These are phyloP conservation scores for Cyprinodon diabolis DNA, from an alignment of 2,797 vertebrate genomes.

Conservation along the genomic window DNA sequence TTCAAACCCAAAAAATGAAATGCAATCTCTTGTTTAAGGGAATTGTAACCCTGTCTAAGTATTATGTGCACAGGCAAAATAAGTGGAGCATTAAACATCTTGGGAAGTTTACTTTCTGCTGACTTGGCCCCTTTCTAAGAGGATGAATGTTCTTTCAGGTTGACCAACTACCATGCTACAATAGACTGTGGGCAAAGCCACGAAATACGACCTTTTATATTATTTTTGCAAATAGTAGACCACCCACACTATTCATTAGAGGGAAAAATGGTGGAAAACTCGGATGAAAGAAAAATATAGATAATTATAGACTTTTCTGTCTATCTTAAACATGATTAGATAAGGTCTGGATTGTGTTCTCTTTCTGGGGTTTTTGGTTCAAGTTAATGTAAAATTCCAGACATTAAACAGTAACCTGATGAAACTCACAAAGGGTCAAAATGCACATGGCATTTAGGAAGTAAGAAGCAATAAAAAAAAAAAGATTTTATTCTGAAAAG, in stretches of 20 bases:
- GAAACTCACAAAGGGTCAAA: slow-evolving; percentile 37
- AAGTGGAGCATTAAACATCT: slow-evolving; percentile 41
- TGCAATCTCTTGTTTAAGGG: not conserved
- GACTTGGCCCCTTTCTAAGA: slow-evolving; percentile 64
- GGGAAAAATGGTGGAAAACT: slow-evolving; percentile 52
- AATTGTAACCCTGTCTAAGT: slow-evolving; percentile 14
- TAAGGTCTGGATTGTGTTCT: slow-evolving; percentile 66
- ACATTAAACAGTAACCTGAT: slow-evolving; percentile 36
- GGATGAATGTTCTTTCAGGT: slow-evolving; percentile 61
- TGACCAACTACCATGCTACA: slow-evolving; percentile 55
- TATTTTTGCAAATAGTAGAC: slow-evolving; percentile 65
- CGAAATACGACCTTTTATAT: slow-evolving; percentile 76
- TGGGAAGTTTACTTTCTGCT: slow-evolving; percentile 66
- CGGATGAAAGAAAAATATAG: slow-evolving; percentile 54
- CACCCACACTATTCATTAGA: slow-evolving; percentile 66
- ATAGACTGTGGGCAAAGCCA: slow-evolving; percentile 62
- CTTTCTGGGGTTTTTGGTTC: slow-evolving; percentile 20
- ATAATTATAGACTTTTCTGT: slow-evolving; percentile 59
- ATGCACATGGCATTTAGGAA: slow-evolving; percentile 36
- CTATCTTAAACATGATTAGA: slow-evolving; percentile 64
- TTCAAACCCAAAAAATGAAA: slow-evolving; percentile 1
- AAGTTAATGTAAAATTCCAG: slow-evolving; percentile 37
- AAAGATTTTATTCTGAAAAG: slow-evolving; percentile 14
- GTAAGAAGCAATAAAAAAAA: slow-evolving; percentile 16
- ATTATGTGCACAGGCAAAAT: slow-evolving; percentile 12